Conservation (phyloP, 2,888 invertebrate species). For the Phengaris arion region DNA sequence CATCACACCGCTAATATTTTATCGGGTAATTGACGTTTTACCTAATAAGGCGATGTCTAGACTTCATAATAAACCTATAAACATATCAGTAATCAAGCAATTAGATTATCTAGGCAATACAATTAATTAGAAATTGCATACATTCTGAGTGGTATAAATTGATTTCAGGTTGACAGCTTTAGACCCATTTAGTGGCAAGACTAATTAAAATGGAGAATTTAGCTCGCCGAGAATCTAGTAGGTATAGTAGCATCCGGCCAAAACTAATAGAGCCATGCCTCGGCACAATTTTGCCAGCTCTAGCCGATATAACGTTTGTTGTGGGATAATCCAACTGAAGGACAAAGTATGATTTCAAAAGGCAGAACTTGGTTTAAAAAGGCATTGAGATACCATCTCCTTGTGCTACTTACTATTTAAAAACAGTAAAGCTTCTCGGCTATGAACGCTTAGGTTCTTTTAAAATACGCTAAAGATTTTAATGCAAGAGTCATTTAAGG, state of each 20-base stretch:
- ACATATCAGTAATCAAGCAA: constrained; percentile 36
- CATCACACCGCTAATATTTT: background rate
- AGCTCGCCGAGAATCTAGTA: background rate
- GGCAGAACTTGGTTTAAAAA: no score
- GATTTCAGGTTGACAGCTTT: background rate
- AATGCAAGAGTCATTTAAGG: no score
- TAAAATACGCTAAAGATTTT: no score
- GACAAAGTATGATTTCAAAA: no score
- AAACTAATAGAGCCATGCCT: background rate
- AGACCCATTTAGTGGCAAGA: background rate
- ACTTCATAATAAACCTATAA: constrained; percentile 20
- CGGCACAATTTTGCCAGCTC: no score
- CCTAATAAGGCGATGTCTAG: constrained; percentile 16
- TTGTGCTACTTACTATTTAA: no score
- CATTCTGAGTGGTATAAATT: background rate
- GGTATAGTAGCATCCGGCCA: background rate
- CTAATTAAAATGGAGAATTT: background rate
- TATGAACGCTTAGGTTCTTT: no score
- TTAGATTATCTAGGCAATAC: background rate
- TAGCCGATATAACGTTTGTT: no score
- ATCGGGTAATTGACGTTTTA: constrained; percentile 9
- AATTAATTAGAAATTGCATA: constrained; percentile 16
- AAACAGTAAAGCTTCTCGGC: no score
- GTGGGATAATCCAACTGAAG: no score
- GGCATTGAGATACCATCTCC: no score